Percentiles rank a stretch among this genome's conserved stretches.
phyloP scores from a whole-genome alignment of 2,113 vertebrate species.

The Hiodon tergisus region DNA sequence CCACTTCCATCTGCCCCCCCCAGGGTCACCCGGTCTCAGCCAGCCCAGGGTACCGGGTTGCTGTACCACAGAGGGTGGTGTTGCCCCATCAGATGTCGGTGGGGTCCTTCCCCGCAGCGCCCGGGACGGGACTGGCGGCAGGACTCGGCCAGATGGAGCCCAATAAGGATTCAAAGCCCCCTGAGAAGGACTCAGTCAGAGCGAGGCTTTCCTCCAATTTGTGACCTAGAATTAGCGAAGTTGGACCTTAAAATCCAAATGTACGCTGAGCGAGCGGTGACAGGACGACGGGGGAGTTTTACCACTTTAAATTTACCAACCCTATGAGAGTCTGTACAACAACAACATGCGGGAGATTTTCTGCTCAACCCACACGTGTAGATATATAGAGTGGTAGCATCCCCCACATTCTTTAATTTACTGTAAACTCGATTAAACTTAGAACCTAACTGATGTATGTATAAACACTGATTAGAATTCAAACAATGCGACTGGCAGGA shows the following conservation, averaged over 20 bases:
- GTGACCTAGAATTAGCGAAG: constrained; percentile 66
- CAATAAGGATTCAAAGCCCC: constrained; percentile 78
- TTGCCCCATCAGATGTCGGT: constrained; percentile 51
- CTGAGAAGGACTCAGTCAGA: constrained; percentile 82
- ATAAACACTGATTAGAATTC: constrained; percentile 65
- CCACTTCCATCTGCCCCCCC: constrained; percentile 61
- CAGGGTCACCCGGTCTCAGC: constrained; percentile 39
- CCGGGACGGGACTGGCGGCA: constrained; percentile 47
- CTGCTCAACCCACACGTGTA: constrained; percentile 55
- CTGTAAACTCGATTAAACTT: constrained; percentile 60
- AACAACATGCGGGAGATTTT: constrained; percentile 47
- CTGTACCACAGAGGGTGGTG: constrained; percentile 56
- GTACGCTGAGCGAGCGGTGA: constrained; percentile 37
- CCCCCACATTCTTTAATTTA: constrained; percentile 56
- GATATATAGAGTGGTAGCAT: constrained; percentile 55
- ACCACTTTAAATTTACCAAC: constrained; percentile 39
- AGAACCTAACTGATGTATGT: constrained; percentile 53
- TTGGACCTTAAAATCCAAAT: constrained; percentile 34
- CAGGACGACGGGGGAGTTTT: constrained; percentile 36
- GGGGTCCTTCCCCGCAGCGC: constrained; percentile 49
- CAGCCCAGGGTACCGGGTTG: constrained; percentile 57
- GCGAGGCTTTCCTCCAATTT: constrained; percentile 92
- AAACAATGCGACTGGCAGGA: constrained; percentile 67
- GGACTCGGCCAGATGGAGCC: constrained; percentile 67
- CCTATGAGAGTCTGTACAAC: constrained; percentile 49